Evolutionary conservation across 1,140 invertebrate genomes (phyloP), one percentile per base, ranked within the genome.

Genomic region (Aphelenchoides besseyi): DNA sequence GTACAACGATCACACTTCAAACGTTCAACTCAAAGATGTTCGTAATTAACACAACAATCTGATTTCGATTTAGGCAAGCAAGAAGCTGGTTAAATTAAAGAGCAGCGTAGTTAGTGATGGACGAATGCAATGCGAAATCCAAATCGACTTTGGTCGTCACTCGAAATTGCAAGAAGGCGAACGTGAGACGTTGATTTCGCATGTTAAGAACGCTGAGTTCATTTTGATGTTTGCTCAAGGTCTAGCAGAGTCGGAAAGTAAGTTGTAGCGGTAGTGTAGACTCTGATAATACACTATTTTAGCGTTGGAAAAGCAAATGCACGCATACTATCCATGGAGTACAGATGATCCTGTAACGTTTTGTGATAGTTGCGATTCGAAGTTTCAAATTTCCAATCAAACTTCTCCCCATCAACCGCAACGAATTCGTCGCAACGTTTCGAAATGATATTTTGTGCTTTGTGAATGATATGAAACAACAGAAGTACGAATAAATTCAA

Each of bases 1-100:
- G 1, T 69, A 74, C 63, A 77, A 77, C 30, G 75, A 73, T 32
- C 52, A 55, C 2, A 54, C 71, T 9, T 52, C 36, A 9, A 77
- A 77, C 57, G 53, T 70, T 30, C 75, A 77, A 61, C 61, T 73
- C n/a, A 33, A 64, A 2, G 62, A 76, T 2, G 57, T 48, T 36
- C 26, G 9, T 0, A 18, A 30, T 5, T 16, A 66, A 33, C 69
- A 12, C 5, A n/a, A 28, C 8, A 33, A 23, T 2, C 9, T 3
- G 26, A 23, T 36, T 53, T 48, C 2, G n/a, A 5, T 74, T 61
- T 33, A 75, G 73, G 74, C 69, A 28, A 35, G 36, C 5, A n/a
- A 75, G 41, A 61, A 74, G 18, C 54, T 75, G 63, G 35, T 72
- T 26, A 64, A 41, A 12, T 23, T 68, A n/a, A 71, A 41, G 30